These are phyloP conservation scores for Orientallactaga bullata DNA, from an alignment of 2,113 vertebrate species.

Conservation along the genomic window DNA sequence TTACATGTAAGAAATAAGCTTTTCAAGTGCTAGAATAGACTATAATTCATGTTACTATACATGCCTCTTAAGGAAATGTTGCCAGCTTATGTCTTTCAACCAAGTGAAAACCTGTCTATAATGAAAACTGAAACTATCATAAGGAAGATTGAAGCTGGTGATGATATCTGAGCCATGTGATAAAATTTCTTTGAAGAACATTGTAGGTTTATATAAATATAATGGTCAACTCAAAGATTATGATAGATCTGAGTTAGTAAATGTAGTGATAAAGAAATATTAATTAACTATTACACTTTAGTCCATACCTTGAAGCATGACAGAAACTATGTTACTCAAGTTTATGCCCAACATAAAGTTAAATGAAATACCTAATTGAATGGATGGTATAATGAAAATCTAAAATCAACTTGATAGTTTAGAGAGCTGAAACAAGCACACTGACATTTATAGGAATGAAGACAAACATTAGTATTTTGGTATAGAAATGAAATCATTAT, in stretches of 20 bases:
- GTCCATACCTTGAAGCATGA: neutral
- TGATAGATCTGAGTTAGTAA: neutral
- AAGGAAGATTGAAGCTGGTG: neutral
- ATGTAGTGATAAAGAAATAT: constrained; percentile 39
- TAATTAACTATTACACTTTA: constrained; percentile 44
- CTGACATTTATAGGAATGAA: neutral
- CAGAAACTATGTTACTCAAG: neutral
- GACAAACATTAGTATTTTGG: neutral
- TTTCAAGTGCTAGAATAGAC: neutral
- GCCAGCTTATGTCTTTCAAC: neutral
- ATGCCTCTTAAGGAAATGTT: neutral
- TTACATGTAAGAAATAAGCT: neutral
- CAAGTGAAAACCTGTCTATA: neutral
- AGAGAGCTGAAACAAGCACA: neutral
- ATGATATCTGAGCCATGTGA: neutral
- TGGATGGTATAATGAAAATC: constrained; percentile 9
- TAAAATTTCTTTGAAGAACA: constrained; percentile 14
- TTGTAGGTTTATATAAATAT: constrained; percentile 34
- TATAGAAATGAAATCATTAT: neutral
- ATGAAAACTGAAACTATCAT: constrained; percentile 32
- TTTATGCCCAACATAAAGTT: constrained; percentile 2
- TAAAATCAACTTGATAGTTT: neutral
- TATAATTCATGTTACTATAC: neutral
- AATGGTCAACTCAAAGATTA: constrained; percentile 7
- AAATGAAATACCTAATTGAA: neutral